Evolutionary conservation across 2,888 invertebrate species (phyloP).

Genomic region (Oxycera nigricornis): DNA sequence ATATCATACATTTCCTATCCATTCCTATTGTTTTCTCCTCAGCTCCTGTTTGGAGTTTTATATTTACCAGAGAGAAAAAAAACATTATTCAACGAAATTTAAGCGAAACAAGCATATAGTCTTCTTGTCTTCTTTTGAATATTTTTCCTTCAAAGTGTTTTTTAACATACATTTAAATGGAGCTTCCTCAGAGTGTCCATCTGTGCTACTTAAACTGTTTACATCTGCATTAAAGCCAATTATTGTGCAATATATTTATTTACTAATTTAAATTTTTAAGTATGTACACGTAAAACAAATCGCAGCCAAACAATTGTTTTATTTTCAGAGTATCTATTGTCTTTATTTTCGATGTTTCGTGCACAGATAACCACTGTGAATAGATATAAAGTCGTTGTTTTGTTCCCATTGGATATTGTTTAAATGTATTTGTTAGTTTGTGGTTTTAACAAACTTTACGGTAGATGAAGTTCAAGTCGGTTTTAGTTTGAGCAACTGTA

Average conservation of each 20-base stretch:
- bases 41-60: too few relatives aligned
- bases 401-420: slow-evolving; percentile 21
- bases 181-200: background rate
- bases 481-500: background rate
- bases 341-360: slow-evolving; percentile 6
- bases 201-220: background rate
- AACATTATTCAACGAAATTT: too few relatives aligned
- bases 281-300: slow-evolving; percentile 2
- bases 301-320: background rate
- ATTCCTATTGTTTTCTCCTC: too few relatives aligned
- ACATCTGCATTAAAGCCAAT: slow-evolving; percentile 1
- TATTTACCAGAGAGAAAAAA: too few relatives aligned
- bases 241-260: background rate
- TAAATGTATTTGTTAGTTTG: slow-evolving; percentile 11
- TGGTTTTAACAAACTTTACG: background rate
- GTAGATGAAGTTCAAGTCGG: background rate
- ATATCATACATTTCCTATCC: too few relatives aligned
- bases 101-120: slow-evolving; percentile 37
- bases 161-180: background rate
- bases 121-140: slow-evolving; percentile 12
- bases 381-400: background rate
- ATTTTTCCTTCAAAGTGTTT: background rate
- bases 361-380: slow-evolving; percentile 4
- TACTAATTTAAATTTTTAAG: slow-evolving; percentile 1
- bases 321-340: background rate